phyloP scores from a whole-genome alignment of 2,888 invertebrate species.

The Oasisia sp. region DNA sequence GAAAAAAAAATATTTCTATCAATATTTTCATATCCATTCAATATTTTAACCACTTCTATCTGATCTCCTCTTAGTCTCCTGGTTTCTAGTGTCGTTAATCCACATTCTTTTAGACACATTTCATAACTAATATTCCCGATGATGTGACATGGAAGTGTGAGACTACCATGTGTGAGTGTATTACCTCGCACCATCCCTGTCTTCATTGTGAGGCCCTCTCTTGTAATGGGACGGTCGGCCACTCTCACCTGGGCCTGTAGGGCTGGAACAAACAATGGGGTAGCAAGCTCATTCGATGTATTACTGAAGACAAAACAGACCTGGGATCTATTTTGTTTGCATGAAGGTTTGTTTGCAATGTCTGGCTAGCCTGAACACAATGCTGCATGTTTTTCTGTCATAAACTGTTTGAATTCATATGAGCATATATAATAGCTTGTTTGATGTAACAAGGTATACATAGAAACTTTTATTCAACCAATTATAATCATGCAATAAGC shows the following conservation, averaged over 20 bases:
- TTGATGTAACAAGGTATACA: no score
- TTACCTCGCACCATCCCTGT: conserved; percentile 68
- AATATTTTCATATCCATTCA: no score
- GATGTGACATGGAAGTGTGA: no score
- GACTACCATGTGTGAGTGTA: conserved; percentile 10
- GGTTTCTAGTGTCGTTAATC: no score
- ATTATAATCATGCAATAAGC: no score
- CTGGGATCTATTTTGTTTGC: conserved; percentile 13
- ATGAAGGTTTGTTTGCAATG: neutral
- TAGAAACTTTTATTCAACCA: no score
- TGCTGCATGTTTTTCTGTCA: neutral
- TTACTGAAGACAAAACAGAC: neutral
- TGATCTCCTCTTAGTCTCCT: no score
- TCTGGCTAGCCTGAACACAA: conserved; percentile 14
- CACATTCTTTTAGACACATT: no score
- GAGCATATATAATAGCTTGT: no score
- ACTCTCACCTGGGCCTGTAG: conserved; percentile 66
- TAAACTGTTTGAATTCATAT: neutral
- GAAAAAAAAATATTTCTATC: no score
- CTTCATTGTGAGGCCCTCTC: conserved; percentile 79
- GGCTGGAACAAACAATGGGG: conserved; percentile 45
- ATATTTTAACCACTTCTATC: no score
- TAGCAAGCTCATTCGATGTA: neutral
- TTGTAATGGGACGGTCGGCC: conserved; percentile 82
- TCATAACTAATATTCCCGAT: no score